These are phyloP conservation scores for Podocnemis expansa DNA, from an alignment of 2,113 vertebrate genomes.

Conservation along the genomic window DNA sequence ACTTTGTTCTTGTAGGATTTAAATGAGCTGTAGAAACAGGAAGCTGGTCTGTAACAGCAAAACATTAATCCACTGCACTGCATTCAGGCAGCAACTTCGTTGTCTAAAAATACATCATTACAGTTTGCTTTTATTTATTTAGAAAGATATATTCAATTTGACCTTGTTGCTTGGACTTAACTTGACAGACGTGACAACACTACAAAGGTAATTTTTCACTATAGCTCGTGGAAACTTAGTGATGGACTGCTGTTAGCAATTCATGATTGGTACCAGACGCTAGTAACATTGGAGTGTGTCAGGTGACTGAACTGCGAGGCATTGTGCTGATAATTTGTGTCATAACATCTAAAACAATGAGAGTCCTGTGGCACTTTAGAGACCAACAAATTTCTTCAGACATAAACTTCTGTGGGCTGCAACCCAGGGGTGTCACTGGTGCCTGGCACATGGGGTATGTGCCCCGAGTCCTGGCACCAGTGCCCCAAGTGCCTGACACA, in stretches of 20 bases:
- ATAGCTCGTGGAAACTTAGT: neutral
- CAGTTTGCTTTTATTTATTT: neutral
- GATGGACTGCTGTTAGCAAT: rapidly evolving
- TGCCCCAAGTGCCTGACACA: too few species aligned
- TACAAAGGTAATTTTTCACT: neutral
- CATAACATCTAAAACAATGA: neutral
- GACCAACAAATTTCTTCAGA: too few species aligned
- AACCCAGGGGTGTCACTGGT: too few species aligned
- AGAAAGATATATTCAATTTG: neutral
- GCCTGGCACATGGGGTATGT: too few species aligned
- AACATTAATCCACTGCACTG: neutral
- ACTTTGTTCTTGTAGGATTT: constrained; percentile 25
- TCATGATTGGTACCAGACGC: neutral
- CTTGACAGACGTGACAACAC: neutral
- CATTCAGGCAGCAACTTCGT: neutral
- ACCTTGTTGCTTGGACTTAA: neutral
- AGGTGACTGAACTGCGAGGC: neutral
- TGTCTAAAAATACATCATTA: neutral
- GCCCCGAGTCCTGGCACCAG: too few species aligned
- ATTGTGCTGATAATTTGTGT: neutral
- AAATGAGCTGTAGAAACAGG: neutral
- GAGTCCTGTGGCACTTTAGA: too few species aligned
- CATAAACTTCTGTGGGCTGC: too few species aligned
- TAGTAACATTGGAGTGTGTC: neutral
- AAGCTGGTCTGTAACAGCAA: neutral